Percentiles rank a stretch among this genome's conserved stretches.
These are phyloP conservation scores for Hepsetus odoe DNA, from an alignment of 2,113 vertebrate species.

Conservation along the genomic window DNA sequence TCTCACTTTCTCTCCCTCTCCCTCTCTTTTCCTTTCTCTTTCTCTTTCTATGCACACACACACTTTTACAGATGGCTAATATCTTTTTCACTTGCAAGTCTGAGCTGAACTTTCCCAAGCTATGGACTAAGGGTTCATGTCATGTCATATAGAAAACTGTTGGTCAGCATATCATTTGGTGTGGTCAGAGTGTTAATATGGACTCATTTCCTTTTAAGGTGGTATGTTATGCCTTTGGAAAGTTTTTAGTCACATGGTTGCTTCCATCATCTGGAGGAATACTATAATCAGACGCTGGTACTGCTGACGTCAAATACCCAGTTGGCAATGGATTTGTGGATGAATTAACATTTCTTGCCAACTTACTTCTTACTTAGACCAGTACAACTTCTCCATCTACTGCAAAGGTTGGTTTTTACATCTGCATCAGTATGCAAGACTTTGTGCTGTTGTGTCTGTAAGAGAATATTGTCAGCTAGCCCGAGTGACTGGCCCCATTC, in stretches of 20 bases:
- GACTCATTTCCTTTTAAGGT: conserved; percentile 32
- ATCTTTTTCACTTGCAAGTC: conserved; percentile 40
- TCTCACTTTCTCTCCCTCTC: conserved; percentile 10
- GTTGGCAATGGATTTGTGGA: not conserved
- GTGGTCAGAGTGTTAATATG: conserved; percentile 18
- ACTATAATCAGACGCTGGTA: not conserved
- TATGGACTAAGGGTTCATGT: conserved; percentile 16
- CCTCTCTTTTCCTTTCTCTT: conserved; percentile 17
- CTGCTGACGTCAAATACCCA: not conserved
- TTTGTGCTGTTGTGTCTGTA: not conserved
- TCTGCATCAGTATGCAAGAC: not conserved
- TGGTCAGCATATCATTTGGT: not conserved
- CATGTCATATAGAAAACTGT: not conserved
- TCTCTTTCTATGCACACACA: too few species aligned
- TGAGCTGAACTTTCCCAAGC: conserved; percentile 27
- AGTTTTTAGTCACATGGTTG: conserved; percentile 8
- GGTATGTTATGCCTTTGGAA: conserved; percentile 6
- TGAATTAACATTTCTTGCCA: too few species aligned
- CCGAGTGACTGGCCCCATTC: not conserved
- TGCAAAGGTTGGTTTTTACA: not conserved
- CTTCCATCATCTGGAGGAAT: conserved; percentile 15
- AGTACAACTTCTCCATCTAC: not conserved
- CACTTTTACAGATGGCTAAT: conserved; percentile 46
- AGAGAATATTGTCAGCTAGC: not conserved
- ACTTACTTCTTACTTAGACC: not conserved